These are phyloP conservation scores for Hyles lineata DNA, from an alignment of 2,888 invertebrate genomes.

Conservation along the genomic window DNA sequence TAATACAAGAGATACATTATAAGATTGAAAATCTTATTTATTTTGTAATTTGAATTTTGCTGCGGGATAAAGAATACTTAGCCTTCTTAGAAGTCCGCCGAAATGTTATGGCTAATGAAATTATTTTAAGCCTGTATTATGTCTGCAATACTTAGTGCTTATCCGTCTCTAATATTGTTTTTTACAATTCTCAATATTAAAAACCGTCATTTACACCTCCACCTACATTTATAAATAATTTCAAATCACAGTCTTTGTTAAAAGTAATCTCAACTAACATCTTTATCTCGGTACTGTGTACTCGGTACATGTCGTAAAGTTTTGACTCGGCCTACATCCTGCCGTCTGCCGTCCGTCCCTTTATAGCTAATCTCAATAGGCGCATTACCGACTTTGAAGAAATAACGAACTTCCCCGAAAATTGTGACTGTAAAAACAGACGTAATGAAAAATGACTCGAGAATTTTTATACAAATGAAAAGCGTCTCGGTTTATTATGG, in stretches of 20 bases:
- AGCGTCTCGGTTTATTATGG: not conserved
- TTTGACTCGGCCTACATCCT: not conserved
- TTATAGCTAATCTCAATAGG: constrained; percentile 19
- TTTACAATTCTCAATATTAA: too few relatives aligned
- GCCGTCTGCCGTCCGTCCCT: not conserved
- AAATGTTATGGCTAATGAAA: too few relatives aligned
- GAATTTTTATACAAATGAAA: constrained; percentile 17
- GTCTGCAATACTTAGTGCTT: too few relatives aligned
- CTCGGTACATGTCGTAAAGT: not conserved
- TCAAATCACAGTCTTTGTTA: not conserved
- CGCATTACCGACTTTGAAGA: not conserved
- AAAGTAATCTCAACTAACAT: not conserved
- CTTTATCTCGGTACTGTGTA: not conserved
- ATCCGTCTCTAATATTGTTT: too few relatives aligned
- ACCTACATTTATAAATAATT: too few relatives aligned
- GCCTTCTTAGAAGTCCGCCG: too few relatives aligned
- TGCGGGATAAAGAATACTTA: too few relatives aligned
- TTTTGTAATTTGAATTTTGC: too few relatives aligned
- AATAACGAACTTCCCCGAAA: constrained; percentile 14
- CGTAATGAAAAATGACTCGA: constrained; percentile 21
- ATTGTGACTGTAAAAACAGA: not conserved
- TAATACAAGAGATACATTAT: too few relatives aligned
- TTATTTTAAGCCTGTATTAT: too few relatives aligned
- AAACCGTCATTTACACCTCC: too few relatives aligned
- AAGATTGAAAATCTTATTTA: too few relatives aligned